These are phyloP conservation scores for Rhyacichthys aspro DNA, from an alignment of 2,797 vertebrate species.

Conservation along the genomic window DNA sequence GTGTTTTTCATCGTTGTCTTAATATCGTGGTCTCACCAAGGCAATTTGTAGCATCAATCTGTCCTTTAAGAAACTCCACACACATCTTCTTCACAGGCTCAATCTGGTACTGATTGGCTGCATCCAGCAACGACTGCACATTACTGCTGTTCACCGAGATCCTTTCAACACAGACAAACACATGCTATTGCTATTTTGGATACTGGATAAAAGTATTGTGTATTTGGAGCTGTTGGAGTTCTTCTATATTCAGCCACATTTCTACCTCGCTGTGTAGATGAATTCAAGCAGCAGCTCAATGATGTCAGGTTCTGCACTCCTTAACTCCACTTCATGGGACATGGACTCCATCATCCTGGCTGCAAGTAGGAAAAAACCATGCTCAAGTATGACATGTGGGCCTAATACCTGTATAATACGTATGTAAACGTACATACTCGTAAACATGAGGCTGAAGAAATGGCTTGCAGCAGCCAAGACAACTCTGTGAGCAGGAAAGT, in stretches of 20 bases:
- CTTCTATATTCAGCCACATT: neutral
- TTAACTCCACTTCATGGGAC: conserved; percentile 95
- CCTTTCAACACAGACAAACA: conserved; percentile 67
- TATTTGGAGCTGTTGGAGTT: too few species aligned
- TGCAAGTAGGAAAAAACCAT: conserved; percentile 52
- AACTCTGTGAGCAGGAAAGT: conserved; percentile 93
- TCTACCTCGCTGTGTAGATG: conserved; percentile 94
- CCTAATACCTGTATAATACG: neutral
- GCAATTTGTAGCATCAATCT: conserved; percentile 97
- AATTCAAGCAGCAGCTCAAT: conserved; percentile 96
- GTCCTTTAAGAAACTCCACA: conserved; percentile 96
- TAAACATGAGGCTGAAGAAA: conserved; percentile 99
- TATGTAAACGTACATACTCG: conserved; percentile 84
- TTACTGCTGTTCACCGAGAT: conserved; percentile 98
- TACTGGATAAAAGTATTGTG: too few species aligned
- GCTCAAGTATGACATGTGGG: neutral
- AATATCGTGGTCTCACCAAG: conserved; percentile 82
- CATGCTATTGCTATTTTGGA: neutral
- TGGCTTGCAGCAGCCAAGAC: conserved; percentile 96
- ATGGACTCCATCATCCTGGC: conserved; percentile 98
- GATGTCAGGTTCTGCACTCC: conserved; percentile 95
- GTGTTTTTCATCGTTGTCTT: too few species aligned
- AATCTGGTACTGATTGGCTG: conserved; percentile 98
- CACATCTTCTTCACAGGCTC: conserved; percentile 99
- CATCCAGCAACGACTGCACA: conserved; percentile 95